Conservation (phyloP, 2,113 vertebrate genomes). For the Jacana jacana region DNA sequence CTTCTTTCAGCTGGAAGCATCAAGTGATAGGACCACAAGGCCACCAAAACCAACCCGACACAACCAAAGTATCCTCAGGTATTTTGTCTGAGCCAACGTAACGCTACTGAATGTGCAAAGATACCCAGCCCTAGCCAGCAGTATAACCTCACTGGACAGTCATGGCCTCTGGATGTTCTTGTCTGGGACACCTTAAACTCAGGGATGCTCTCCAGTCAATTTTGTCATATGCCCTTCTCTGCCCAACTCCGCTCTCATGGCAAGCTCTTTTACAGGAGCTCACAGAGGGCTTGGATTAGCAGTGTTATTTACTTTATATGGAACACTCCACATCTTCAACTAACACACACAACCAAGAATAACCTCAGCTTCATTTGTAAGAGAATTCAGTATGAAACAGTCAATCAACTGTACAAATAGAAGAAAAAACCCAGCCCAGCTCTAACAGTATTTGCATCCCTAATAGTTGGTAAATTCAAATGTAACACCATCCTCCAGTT, state of each 20-base stretch:
- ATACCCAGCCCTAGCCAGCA: neutral
- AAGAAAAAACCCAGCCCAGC: neutral
- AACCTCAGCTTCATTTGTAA: neutral
- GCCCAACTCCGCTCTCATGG: neutral
- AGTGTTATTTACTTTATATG: neutral
- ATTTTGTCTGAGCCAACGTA: neutral
- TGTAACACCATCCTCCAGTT: neutral
- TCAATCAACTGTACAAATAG: neutral
- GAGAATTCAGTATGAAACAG: neutral
- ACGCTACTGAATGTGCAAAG: neutral
- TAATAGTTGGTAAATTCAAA: neutral
- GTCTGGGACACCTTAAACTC: neutral
- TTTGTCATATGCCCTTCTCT: neutral
- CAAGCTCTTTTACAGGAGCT: rapidly evolving
- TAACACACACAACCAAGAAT: neutral
- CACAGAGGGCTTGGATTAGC: neutral
- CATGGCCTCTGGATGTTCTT: neutral
- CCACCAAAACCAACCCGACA: neutral
- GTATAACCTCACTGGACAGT: neutral
- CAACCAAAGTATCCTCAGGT: neutral
- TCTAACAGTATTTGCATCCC: neutral
- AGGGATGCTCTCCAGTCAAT: neutral
- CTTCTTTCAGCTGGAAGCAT: neutral
- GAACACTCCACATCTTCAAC: neutral
- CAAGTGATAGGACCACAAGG: too few relatives aligned